phyloP scores from a whole-genome alignment of 2,113 vertebrate species.

The Lepus americanus region DNA sequence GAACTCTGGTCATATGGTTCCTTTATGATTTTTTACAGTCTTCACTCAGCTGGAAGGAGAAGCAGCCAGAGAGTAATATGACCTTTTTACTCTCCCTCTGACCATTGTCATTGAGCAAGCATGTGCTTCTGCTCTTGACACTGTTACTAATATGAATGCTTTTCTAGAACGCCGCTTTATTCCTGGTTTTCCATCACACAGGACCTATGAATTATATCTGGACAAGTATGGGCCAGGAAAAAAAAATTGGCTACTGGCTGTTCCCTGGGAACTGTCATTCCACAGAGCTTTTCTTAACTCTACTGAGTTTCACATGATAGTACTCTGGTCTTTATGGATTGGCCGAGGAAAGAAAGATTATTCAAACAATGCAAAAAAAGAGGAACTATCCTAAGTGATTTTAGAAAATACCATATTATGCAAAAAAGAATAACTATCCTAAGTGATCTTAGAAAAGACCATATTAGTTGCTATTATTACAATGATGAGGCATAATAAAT shows the following conservation, averaged over 20 bases:
- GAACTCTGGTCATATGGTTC: background rate
- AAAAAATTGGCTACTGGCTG: background rate
- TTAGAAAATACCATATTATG: background rate
- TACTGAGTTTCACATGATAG: background rate
- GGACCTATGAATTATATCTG: too few species aligned
- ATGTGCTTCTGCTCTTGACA: background rate
- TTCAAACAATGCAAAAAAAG: background rate
- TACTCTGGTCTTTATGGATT: background rate
- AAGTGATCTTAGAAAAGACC: background rate
- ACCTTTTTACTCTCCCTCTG: background rate
- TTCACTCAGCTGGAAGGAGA: background rate
- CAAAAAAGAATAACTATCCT: too few species aligned
- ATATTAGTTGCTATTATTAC: background rate
- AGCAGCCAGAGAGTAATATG: rapidly evolving
- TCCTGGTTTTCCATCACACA: background rate
- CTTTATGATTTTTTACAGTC: background rate
- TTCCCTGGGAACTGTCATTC: background rate
- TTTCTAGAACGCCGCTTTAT: background rate
- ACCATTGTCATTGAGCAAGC: background rate
- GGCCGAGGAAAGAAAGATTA: background rate
- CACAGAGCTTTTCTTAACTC: background rate
- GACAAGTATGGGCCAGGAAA: background rate
- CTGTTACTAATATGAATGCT: background rate
- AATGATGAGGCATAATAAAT: background rate
- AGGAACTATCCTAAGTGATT: background rate